Evolutionary conservation across 2,797 vertebrate genomes (phyloP), one percentile per base, ranked within the genome.

Genomic region (Peromyscus melanophrys): DNA sequence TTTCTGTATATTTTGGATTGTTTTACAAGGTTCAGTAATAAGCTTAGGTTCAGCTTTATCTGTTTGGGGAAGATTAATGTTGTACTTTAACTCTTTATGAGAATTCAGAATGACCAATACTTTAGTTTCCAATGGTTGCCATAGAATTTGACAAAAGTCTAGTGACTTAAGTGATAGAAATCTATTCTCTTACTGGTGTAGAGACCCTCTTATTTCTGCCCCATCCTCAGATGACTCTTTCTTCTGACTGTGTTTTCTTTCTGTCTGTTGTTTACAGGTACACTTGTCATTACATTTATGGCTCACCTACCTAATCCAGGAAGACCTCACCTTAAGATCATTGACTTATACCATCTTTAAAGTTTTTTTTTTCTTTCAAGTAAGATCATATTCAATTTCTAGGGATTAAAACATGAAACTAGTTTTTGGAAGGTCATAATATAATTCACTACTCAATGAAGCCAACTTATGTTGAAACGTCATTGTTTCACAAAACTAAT

Each of bases 261-360:
- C 52, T 4, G n/a, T 57, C 46, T 83, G 11, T 55, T 61, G 90
- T 90, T 55, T 21, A 59, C 37, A 34, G 89, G 23, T 19, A 57
- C 31, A 81, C 4, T 92, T 82, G 29, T 6, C 4, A 16, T 73
- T 77, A 57, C 11, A 90, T 55, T 55, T 80, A 84, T 55, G 63
- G 25, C 6, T 40, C 17, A 84, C 2, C 29, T 29, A 65, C 1
- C 16, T 61, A 78, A 67, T 57, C 5, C 11, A 61, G 17, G 43
- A 52, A 77, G 11, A 77, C 49, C 52, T 67, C 67, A 91, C 31
- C 21, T 92, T 37, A 95, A 80, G 46, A 43, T 84, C 9, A 25
- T 87, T 92, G 49, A 95, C n/a, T 57, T 89, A 29, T 80, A 95
- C 40, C 5, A 55, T 55, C 37, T 76, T 11, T 31, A 65, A 84